These are phyloP conservation scores for Lerema accius DNA, from an alignment of 1,140 invertebrate species.

Conservation along the genomic window DNA sequence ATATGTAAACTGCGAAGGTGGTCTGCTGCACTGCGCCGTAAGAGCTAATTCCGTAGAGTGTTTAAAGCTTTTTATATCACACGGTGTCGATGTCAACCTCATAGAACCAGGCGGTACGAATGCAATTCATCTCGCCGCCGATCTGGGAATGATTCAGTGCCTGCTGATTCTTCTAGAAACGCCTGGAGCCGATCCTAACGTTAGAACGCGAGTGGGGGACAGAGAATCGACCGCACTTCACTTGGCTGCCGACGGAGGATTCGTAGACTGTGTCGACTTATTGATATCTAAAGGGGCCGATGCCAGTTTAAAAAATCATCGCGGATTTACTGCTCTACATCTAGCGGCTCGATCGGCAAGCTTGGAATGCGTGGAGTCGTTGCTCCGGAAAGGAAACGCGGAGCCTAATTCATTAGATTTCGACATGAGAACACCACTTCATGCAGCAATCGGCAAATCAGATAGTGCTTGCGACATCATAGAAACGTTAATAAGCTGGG, in stretches of 20 bases:
- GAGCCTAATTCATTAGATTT: conserved; percentile 90
- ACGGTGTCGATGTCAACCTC: conserved; percentile 87
- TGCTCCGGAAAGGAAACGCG: conserved; percentile 87
- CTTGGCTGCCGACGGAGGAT: conserved; percentile 91
- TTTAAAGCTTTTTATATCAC: conserved; percentile 87
- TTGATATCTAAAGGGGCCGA: conserved; percentile 89
- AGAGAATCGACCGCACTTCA: conserved; percentile 90
- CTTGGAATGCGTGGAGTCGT: conserved; percentile 89
- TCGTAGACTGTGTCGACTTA: conserved; percentile 88
- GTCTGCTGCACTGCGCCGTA: conserved; percentile 90
- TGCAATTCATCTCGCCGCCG: conserved; percentile 90
- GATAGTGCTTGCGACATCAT: conserved; percentile 89
- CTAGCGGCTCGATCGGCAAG: conserved; percentile 89
- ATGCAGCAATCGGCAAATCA: conserved; percentile 90
- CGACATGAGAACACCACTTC: conserved; percentile 89
- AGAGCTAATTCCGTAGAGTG: conserved; percentile 89
- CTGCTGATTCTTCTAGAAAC: conserved; percentile 87
- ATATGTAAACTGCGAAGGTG: conserved; percentile 87
- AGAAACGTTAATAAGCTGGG: conserved; percentile 89
- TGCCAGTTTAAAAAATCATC: conserved; percentile 87
- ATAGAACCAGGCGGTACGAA: conserved; percentile 88
- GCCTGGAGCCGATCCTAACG: conserved; percentile 84
- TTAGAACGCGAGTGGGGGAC: conserved; percentile 85
- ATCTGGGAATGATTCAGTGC: conserved; percentile 88
- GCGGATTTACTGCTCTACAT: conserved; percentile 91